A percentile compares a stretch with the other conserved stretches of the same genome.
Evolutionary conservation across 2,113 vertebrate genomes (phyloP).

Genomic region (Pterophyllum scalare): DNA sequence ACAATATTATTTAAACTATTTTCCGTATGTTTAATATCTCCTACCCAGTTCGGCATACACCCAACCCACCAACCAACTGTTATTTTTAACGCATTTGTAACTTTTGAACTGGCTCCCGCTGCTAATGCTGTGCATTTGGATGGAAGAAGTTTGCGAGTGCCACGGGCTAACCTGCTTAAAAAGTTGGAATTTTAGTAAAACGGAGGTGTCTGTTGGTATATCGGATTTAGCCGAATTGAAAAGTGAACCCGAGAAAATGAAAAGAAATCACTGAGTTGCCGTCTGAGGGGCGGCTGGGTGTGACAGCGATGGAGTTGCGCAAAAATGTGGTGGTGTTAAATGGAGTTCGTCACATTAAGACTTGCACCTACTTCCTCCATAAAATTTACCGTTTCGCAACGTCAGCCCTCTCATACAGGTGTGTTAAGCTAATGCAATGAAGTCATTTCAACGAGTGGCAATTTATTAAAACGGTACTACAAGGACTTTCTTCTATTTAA

Average conservation of each 20-base stretch:
- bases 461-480: no score
- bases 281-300: background rate
- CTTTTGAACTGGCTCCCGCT: background rate
- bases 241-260: accelerated
- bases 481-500: no score
- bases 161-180: background rate
- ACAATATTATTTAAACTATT: accelerated
- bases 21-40: accelerated
- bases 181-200: background rate
- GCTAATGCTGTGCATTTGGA: background rate
- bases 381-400: background rate
- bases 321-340: background rate
- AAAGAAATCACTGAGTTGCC: accelerated
- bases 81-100: background rate
- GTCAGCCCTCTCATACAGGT: background rate
- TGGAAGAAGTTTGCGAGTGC: background rate
- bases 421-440: background rate
- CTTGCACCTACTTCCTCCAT: background rate
- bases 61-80: accelerated
- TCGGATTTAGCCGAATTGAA: background rate
- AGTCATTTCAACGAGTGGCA: background rate
- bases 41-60: background rate
- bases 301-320: background rate
- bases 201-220: accelerated
- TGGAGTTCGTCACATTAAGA: background rate